These are phyloP conservation scores for Oreochromis spilurus DNA, from an alignment of 2,113 vertebrate genomes.

Conservation along the genomic window DNA sequence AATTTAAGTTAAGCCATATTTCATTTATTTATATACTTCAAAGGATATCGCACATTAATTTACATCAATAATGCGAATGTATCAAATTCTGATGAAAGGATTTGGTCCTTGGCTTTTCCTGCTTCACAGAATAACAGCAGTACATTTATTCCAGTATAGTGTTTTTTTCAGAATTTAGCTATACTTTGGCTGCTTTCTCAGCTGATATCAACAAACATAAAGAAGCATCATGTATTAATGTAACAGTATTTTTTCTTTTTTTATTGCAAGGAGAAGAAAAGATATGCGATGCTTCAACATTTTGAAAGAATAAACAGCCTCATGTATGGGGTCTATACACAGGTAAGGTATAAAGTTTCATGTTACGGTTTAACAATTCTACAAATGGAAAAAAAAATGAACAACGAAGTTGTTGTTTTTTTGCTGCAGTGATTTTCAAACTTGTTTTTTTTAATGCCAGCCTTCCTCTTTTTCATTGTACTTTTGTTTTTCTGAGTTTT, in stretches of 20 bases:
- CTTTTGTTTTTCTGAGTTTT: background rate
- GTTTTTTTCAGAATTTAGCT: background rate
- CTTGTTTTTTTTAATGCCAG: background rate
- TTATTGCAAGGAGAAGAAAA: background rate
- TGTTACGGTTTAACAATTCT: background rate
- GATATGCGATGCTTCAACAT: background rate
- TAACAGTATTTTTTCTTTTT: background rate
- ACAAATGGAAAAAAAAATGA: background rate
- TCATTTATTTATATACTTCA: background rate
- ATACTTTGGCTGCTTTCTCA: background rate
- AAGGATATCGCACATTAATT: background rate
- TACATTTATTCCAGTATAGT: background rate
- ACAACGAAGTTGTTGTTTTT: accelerated
- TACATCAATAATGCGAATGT: background rate
- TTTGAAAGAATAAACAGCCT: background rate
- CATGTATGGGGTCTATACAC: background rate
- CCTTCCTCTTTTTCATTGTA: background rate
- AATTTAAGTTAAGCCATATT: background rate
- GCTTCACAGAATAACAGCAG: background rate
- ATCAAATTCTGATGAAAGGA: background rate
- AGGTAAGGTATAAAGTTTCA: background rate
- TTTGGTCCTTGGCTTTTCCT: background rate
- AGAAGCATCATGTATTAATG: background rate
- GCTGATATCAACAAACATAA: background rate
- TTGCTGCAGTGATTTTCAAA: background rate